Evolutionary conservation across 2,113 vertebrate species (phyloP).

Genomic region (Oreamnos americanus): DNA sequence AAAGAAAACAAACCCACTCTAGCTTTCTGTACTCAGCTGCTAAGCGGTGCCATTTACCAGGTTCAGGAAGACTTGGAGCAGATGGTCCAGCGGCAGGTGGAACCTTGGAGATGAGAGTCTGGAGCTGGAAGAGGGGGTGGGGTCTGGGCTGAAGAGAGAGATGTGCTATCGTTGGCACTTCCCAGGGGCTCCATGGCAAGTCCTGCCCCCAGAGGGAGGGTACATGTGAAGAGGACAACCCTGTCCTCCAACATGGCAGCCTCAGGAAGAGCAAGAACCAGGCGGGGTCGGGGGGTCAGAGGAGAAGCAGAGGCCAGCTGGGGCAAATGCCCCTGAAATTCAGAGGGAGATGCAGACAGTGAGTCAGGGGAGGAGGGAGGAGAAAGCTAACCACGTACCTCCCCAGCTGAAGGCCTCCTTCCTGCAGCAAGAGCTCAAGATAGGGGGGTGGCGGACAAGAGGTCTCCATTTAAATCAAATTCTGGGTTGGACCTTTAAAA

Average conservation of each 20-base stretch:
- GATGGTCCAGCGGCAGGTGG: neutral
- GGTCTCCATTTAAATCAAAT: neutral
- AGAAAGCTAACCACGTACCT: accelerated
- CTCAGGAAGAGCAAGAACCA: neutral
- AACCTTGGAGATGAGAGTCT: no score
- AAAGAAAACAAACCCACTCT: neutral
- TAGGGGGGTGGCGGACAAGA: neutral
- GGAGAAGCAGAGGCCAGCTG: no score
- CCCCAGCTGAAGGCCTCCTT: neutral
- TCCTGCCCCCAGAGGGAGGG: neutral
- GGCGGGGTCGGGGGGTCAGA: accelerated
- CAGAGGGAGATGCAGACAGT: neutral
- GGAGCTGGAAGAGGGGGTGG: neutral
- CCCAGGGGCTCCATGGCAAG: neutral
- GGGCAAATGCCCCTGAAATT: no score
- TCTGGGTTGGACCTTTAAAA: neutral
- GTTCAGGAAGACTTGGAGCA: neutral
- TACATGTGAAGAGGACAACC: neutral
- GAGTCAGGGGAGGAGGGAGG: neutral
- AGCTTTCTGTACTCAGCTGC: neutral
- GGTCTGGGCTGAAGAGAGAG: neutral
- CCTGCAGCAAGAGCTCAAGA: neutral
- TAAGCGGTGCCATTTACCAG: neutral
- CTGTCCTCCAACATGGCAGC: neutral
- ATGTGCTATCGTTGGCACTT: neutral